Evolutionary conservation across 2,888 invertebrate species (phyloP).

Genomic region (Busseola fusca): DNA sequence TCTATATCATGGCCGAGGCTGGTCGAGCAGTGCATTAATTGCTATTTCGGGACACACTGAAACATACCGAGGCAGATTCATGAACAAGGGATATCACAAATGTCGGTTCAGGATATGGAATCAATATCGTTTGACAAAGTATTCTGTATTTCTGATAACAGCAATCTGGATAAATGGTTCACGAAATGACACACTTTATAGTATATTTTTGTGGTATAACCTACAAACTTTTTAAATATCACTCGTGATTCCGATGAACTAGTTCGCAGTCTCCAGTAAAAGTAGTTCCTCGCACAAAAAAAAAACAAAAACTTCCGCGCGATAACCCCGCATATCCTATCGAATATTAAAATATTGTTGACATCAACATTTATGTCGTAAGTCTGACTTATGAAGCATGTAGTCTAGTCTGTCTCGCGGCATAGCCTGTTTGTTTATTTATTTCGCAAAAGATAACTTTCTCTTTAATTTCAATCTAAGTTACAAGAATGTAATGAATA

Average conservation of each 20-base stretch:
- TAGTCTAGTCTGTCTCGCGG: slow-evolving; percentile 9
- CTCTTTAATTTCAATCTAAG: slow-evolving; percentile 51
- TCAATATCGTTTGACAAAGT: neutral
- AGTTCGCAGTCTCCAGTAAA: slow-evolving; percentile 42
- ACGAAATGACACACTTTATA: slow-evolving; percentile 29
- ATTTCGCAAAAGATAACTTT: slow-evolving; percentile 49
- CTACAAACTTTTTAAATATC: slow-evolving; percentile 19
- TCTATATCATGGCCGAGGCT: too few relatives aligned
- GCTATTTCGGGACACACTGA: too few relatives aligned
- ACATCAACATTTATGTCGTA: slow-evolving; percentile 27
- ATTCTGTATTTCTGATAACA: neutral
- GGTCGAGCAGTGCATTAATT: too few relatives aligned
- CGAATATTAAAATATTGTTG: slow-evolving; percentile 21
- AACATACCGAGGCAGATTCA: neutral
- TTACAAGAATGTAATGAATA: slow-evolving; percentile 32
- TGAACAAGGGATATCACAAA: neutral
- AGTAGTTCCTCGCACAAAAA: slow-evolving; percentile 38
- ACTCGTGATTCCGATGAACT: slow-evolving; percentile 39
- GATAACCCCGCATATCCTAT: slow-evolving; percentile 17
- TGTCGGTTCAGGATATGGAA: neutral
- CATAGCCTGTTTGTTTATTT: slow-evolving; percentile 47
- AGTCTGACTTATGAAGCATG: slow-evolving; percentile 14
- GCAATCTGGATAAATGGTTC: slow-evolving; percentile 4
- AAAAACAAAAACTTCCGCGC: slow-evolving; percentile 19
- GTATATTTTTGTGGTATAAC: neutral